Conservation (phyloP, 2,888 invertebrate genomes). For the Aleiodes alternator region DNA sequence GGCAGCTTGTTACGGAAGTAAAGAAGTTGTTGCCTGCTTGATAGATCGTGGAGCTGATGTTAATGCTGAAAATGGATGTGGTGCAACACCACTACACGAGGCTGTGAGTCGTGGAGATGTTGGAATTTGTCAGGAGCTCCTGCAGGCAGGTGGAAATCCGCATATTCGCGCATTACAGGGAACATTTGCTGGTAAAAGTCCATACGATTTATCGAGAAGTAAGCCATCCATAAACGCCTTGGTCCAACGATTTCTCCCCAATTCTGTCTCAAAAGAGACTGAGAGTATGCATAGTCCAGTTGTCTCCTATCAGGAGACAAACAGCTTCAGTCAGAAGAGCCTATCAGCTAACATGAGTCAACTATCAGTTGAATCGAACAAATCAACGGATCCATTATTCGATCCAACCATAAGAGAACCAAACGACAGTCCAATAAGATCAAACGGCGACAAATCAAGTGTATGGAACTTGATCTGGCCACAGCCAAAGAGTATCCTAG, state of each 20-base stretch:
- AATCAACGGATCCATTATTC: conserved; percentile 70
- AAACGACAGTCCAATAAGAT: conserved; percentile 65
- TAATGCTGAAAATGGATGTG: conserved; percentile 78
- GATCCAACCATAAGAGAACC: conserved; percentile 65
- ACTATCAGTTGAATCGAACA: conserved; percentile 69
- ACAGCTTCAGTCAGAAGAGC: conserved; percentile 65
- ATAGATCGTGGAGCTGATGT: conserved; percentile 79
- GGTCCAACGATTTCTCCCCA: conserved; percentile 66
- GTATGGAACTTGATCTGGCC: conserved; percentile 78
- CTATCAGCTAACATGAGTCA: conserved; percentile 70
- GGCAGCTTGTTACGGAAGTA: conserved; percentile 80
- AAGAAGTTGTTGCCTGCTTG: conserved; percentile 78
- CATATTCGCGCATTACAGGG: conserved; percentile 76
- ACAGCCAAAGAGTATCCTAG: conserved; percentile 78
- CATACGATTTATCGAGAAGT: conserved; percentile 68
- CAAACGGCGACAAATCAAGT: conserved; percentile 60
- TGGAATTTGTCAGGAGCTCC: conserved; percentile 77
- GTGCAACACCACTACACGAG: conserved; percentile 80
- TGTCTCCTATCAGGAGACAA: conserved; percentile 64
- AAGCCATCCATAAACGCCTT: conserved; percentile 65
- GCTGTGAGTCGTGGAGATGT: conserved; percentile 78
- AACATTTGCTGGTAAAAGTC: conserved; percentile 71
- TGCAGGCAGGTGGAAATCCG: conserved; percentile 79
- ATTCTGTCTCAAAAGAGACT: conserved; percentile 65
- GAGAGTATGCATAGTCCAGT: conserved; percentile 67